Evolutionary conservation across 2,113 vertebrate species (phyloP), one percentile per base, ranked within the genome.

Genomic region (Embiotoca jacksoni): DNA sequence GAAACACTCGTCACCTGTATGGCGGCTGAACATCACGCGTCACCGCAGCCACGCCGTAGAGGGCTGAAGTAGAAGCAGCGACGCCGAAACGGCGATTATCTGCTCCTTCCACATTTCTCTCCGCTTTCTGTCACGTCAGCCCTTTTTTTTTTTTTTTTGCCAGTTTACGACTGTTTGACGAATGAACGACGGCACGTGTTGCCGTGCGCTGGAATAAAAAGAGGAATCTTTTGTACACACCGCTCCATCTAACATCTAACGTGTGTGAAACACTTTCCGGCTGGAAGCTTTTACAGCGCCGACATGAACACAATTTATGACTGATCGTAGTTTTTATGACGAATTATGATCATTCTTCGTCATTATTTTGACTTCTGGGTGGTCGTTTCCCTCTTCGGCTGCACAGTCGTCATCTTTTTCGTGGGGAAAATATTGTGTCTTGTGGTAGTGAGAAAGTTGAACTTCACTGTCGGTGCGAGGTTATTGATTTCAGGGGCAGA

Each of bases 41-140:
- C 13, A 58, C 2, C 37, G 37, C 10, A 23, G 23, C 23, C 23
- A 7, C 13, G 39, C 39, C 10, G 10, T 10, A 41, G 39, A 5
- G 6, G n/a, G 33, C 16, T 3, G n/a, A 7, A 23, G 31, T 11
- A 39, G 55, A 41, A 49, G 50, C 49, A 8, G 53, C 6, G 3
- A 44, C 3, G 13, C 41, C 13, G 41, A 44, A 10, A 3, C 41
- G 8, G 41, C 41, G 1, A 61, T 14, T 36, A 8, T 58, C 36
- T 6, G 10, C n/a, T 39, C 64, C 41, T 33, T 37, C 46, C 15
- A 37, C 52, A 3, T 52, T 35, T 32, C 15, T 33, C 46, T 72
- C 46, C 52, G 70, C 14, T 63, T 32, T 70, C 44, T 60, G 49
- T 70, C 41, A 41, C 37, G 63, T 53, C n/a, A 52, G 7, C 23